Conservation (phyloP, 2,113 vertebrate genomes). For the Notiomystis cincta region DNA sequence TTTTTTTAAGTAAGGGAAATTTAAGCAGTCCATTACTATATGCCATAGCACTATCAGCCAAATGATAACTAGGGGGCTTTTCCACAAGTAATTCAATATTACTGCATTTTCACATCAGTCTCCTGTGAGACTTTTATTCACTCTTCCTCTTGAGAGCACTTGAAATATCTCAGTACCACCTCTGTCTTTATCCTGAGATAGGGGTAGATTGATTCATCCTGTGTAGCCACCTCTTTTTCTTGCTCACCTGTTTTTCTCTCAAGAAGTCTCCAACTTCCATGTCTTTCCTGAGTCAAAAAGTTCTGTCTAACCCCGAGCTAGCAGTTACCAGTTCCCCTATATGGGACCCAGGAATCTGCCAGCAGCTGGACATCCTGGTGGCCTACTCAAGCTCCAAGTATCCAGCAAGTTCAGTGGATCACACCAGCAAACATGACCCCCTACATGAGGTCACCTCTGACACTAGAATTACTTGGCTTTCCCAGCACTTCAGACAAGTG, state of each 20-base stretch:
- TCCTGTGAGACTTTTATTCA: background rate
- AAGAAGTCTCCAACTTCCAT: background rate
- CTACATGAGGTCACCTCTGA: background rate
- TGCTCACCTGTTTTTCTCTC: background rate
- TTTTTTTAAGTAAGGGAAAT: background rate
- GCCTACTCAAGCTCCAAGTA: background rate
- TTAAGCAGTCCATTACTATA: background rate
- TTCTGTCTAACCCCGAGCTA: background rate
- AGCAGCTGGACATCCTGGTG: background rate
- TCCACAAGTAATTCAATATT: background rate
- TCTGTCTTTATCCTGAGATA: background rate
- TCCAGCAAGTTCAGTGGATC: background rate
- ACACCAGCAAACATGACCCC: background rate
- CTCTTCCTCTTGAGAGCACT: background rate
- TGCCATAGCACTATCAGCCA: background rate
- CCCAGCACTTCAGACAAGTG: background rate
- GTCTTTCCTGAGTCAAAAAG: background rate
- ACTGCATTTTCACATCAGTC: background rate
- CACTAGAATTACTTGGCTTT: background rate
- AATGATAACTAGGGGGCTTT: background rate
- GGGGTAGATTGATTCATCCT: background rate
- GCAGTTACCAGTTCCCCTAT: background rate
- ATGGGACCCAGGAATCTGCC: background rate
- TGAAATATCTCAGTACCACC: background rate
- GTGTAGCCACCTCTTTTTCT: background rate